phyloP scores from a whole-genome alignment of 2,113 vertebrate species.

The Python bivittatus region DNA sequence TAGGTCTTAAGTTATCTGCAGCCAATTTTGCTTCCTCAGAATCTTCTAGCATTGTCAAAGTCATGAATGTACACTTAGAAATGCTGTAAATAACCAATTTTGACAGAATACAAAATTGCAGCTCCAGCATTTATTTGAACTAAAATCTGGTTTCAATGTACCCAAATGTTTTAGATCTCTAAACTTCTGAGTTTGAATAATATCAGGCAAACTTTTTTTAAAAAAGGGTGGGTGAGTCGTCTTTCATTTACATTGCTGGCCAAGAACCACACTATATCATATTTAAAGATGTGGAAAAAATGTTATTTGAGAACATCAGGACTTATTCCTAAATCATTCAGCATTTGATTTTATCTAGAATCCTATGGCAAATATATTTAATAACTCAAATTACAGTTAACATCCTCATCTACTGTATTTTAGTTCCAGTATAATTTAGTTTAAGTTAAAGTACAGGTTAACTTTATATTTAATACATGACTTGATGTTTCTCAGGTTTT shows the following conservation, averaged over 20 bases:
- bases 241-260: conserved; percentile 44
- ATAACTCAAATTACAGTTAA: conserved; percentile 23
- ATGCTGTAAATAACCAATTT: conserved; percentile 36
- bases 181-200: conserved; percentile 37
- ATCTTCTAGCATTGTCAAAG: conserved; percentile 41
- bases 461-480: not conserved
- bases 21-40: conserved; percentile 17
- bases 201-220: conserved; percentile 19
- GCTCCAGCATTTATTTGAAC: conserved; percentile 46
- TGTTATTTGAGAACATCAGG: conserved; percentile 30
- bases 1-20: conserved; percentile 15
- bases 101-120: conserved; percentile 45
- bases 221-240: not conserved
- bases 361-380: not conserved
- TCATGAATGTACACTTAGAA: conserved; percentile 33
- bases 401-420: conserved; percentile 28
- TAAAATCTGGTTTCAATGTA: conserved; percentile 58
- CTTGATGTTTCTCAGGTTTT: not conserved
- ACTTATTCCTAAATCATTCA: conserved; percentile 18
- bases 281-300: conserved; percentile 45
- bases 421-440: not conserved
- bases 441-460: not conserved
- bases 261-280: conserved; percentile 30
- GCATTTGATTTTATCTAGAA: conserved; percentile 18
- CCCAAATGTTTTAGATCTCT: conserved; percentile 20